A percentile compares a stretch with the other conserved stretches of the same genome.
Evolutionary conservation across 2,113 vertebrate genomes (phyloP).

Genomic region (Herpailurus yagouaroundi): DNA sequence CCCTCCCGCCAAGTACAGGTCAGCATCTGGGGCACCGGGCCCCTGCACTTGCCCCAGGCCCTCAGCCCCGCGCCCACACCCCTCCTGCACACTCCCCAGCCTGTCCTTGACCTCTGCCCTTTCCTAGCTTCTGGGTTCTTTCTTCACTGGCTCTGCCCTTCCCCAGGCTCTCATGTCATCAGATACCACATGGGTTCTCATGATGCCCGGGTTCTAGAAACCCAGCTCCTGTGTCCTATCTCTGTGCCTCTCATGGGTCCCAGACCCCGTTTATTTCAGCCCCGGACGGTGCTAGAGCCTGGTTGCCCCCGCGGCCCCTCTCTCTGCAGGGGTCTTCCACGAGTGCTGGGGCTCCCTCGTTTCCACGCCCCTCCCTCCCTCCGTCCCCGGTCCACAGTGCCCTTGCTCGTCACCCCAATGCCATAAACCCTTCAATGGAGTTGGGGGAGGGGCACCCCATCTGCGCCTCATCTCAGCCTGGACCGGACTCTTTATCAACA

Average conservation of each 20-base stretch:
- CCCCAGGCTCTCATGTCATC: neutral
- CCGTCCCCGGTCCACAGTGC: rapidly evolving
- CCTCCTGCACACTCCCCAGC: neutral
- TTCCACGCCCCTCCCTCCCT: no score
- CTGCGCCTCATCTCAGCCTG: neutral
- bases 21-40: neutral
- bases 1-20: neutral
- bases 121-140: neutral
- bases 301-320: rapidly evolving
- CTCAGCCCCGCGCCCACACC: neutral
- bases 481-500: neutral
- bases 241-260: rapidly evolving
- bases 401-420: no score
- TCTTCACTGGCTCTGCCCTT: neutral
- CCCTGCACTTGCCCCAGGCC: neutral
- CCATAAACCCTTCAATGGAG: neutral
- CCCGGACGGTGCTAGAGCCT: rapidly evolving
- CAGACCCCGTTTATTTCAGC: neutral
- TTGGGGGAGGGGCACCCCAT: neutral
- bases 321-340: neutral
- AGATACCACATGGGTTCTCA: neutral
- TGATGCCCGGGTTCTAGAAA: neutral
- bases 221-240: neutral
- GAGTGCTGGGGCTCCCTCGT: no score
- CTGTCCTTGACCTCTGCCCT: neutral